Evolutionary conservation across 2,888 invertebrate species (phyloP).

Genomic region (Drosophila neonasuta): DNA sequence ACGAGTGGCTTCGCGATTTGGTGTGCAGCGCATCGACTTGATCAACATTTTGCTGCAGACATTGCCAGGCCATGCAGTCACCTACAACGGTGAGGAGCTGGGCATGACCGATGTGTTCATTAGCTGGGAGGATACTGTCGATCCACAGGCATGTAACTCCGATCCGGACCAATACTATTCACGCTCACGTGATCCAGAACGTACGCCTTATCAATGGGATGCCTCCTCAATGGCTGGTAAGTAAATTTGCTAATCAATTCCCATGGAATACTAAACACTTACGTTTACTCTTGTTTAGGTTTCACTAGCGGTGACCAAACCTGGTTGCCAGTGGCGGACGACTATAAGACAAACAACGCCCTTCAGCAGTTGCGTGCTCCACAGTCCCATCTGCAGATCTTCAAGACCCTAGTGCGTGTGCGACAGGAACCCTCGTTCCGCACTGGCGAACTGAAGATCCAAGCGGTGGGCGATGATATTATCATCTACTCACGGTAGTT

Average conservation of each 20-base stretch:
- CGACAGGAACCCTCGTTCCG: conserved; percentile 83
- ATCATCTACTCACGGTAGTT: conserved; percentile 78
- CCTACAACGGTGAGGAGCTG: conserved; percentile 92
- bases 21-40: conserved; percentile 87
- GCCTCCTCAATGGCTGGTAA: conserved; percentile 81
- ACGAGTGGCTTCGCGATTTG: conserved; percentile 87
- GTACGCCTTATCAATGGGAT: conserved; percentile 87
- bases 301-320: conserved; percentile 82
- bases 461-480: conserved; percentile 74
- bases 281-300: conserved; percentile 46
- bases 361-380: conserved; percentile 83
- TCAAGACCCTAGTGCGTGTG: conserved; percentile 84
- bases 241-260: neutral
- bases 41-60: conserved; percentile 91
- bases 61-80: conserved; percentile 91
- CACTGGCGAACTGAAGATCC: conserved; percentile 69
- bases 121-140: conserved; percentile 83
- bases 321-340: conserved; percentile 87
- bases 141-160: conserved; percentile 83
- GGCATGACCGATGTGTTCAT: conserved; percentile 85
- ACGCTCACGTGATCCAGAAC: conserved; percentile 84
- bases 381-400: conserved; percentile 86
- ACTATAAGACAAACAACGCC: conserved; percentile 85
- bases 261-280: too few species aligned
- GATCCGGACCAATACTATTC: conserved; percentile 81